Evolutionary conservation across 2,888 invertebrate species (phyloP).

Genomic region (Acronicta alni): DNA sequence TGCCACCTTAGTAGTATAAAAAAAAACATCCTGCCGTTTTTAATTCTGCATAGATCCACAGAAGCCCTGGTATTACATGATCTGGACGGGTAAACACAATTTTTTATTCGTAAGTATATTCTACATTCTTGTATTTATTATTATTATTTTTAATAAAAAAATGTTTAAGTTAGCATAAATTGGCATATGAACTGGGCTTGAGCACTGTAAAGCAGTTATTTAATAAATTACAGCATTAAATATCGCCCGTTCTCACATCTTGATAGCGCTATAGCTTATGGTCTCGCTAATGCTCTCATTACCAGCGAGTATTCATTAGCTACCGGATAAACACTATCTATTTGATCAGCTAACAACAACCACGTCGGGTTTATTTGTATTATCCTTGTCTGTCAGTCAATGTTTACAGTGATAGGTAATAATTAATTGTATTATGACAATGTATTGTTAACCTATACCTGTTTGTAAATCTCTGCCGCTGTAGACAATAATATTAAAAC

Average conservation of each 20-base stretch:
- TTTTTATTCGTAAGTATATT: too few species aligned
- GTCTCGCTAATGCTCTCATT: conserved; percentile 44
- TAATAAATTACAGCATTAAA: too few species aligned
- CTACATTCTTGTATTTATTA: too few species aligned
- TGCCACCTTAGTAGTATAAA: too few species aligned
- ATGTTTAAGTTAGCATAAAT: neutral
- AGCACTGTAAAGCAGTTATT: neutral
- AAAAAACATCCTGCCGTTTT: too few species aligned
- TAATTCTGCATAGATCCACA: too few species aligned
- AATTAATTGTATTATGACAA: conserved; percentile 7
- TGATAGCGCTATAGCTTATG: conserved; percentile 25
- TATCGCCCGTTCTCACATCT: conserved; percentile 24
- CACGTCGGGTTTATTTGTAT: conserved; percentile 9
- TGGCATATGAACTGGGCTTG: neutral
- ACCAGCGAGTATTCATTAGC: conserved; percentile 35
- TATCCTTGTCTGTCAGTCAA: conserved; percentile 12
- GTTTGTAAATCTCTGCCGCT: too few species aligned
- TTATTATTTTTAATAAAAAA: too few species aligned
- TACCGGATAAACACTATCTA: conserved; percentile 36
- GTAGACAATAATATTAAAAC: too few species aligned
- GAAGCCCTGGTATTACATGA: too few species aligned
- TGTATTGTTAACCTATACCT: too few species aligned
- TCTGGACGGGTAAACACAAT: too few species aligned
- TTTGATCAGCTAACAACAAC: conserved; percentile 23
- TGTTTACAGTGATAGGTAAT: neutral